Percentiles rank a stretch among this genome's conserved stretches.
Evolutionary conservation across 2,797 vertebrate genomes (phyloP).

Genomic region (Sebastiscus albofasciatus): DNA sequence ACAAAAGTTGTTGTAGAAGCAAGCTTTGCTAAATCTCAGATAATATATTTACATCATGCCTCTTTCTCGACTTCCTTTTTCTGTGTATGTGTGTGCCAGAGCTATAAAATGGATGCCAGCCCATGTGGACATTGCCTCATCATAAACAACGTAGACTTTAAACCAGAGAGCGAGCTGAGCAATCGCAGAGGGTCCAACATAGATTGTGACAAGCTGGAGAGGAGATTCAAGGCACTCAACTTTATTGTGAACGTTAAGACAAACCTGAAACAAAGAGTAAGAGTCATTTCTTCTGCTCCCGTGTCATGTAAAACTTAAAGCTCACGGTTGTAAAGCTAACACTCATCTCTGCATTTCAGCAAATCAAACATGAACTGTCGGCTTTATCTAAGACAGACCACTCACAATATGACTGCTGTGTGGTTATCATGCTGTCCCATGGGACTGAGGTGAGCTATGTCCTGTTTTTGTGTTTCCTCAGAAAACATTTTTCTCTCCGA

Average conservation of each 20-base stretch:
- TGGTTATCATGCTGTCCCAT: conserved; percentile 93
- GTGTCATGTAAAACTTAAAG: background rate
- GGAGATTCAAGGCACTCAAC: conserved; percentile 82
- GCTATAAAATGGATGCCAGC: conserved; percentile 86
- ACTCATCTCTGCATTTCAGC: conserved; percentile 72
- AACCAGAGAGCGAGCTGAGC: conserved; percentile 48
- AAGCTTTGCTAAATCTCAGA: background rate
- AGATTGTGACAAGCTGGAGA: conserved; percentile 87
- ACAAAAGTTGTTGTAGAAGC: background rate
- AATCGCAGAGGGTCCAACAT: conserved; percentile 86
- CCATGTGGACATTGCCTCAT: conserved; percentile 92
- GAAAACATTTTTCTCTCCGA: background rate
- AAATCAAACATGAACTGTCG: conserved; percentile 82
- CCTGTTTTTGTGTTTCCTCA: background rate
- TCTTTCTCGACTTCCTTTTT: background rate
- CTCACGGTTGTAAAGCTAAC: background rate
- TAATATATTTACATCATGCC: background rate
- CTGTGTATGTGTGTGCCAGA: conserved; percentile 64
- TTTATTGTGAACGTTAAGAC: conserved; percentile 84
- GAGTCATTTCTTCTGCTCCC: background rate
- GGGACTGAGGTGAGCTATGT: conserved; percentile 88
- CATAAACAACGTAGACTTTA: conserved; percentile 93
- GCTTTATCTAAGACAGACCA: conserved; percentile 86
- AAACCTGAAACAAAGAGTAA: conserved; percentile 87
- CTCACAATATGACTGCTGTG: conserved; percentile 87